Base-by-base conservation (phyloP, 2,113 vertebrate species). In the Procavia capensis region DNA sequence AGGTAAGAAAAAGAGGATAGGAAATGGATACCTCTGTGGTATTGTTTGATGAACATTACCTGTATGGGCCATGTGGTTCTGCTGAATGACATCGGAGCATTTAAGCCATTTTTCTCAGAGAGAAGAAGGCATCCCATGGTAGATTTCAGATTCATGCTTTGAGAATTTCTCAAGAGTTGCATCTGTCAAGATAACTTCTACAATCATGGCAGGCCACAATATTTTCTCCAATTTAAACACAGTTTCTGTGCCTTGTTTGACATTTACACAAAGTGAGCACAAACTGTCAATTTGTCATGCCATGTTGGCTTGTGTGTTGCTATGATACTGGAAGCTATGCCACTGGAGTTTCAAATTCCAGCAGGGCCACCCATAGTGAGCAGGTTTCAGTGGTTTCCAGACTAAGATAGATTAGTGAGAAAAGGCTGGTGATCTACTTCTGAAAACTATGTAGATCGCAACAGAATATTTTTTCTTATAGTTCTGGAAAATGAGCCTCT, bases 21-120 rank as follows among this genome's bases (percentile, higher is more conserved):
- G 1, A 5, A 63, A 7, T 24, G 8, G 8, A 1, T 0, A 2
- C 34, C 68, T 47, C 3, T 2, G 0, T 2, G 3, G 34, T 2
- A 6, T 9, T 50, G 10, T 16, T 20, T 25, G 50, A 13, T 13
- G 22, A 11, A 47, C 0, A 0, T 16, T 7, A 8, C 20, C 39
- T 70, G 1, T 4, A 9, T 1, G 29, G 41, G 43, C 59, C 9
- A 0, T 6, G n/a, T 14, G 61, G 59, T 22, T 45, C 57, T 13
- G 31, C 2, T 14, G 7, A 25, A 47, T 41, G 45, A 43, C 20
- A 1, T 5, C n/a, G 11, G 78, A n/a, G 20, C 3, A 1, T n/a
- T 72, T 41, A 11, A 19, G n/a, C 13, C 0, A 24, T 24, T 16
- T 66, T 0, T 19, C 13, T 45, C n/a, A 22, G 34, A 25, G 20